Base-by-base conservation (phyloP, 2,888 invertebrate genomes). In the Clostera curtula region DNA sequence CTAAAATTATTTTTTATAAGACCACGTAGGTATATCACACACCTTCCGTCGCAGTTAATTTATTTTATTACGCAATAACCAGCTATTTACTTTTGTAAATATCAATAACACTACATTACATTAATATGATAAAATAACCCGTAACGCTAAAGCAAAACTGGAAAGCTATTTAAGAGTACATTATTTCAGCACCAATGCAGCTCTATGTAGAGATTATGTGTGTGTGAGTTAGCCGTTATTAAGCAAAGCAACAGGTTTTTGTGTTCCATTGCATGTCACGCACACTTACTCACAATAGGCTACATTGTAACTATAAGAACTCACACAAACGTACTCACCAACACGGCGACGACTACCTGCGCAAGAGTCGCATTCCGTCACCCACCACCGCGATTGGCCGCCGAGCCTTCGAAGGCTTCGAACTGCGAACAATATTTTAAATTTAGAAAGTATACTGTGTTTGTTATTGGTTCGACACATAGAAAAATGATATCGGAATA, bases 291-390 rank as follows among this genome's bases (percentile, higher is more conserved):
- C 55, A 47, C 40, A 35, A 34, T 24, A 37, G 34, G 57, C 40
- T 64, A 67, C 66, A 65, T 43, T 65, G 61, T 74, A 56, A 45
- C 50, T 59, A 68, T 52, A 50, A 38, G 51, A 49, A 65, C 67
- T 33, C 71, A 65, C 65, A 72, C 71, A 51, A 35, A 36, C 36
- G 31, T 25, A 42, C 24, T 35, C 36, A 52, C 59, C 31, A 56
- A 53, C 52, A 62, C 64, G 36, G 36, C 29, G 36, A 40, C 43
- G 40, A 40, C 55, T 77, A 79, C 79, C 77, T 80, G 82, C 80
- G 82, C 80, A 56, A 49, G 82, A 74, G 80, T 71, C 74, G 52
- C 82, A 82, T 82, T 82, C 80, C 79, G 74, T 66, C 66, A 66
- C 51, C 60, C 64, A 71, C 73, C 72, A 66, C 56, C 64, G 70